Evolutionary conservation across 1,140 invertebrate species (phyloP), one percentile per base, ranked within the genome.

Genomic region (Acromyrmex echinatior): DNA sequence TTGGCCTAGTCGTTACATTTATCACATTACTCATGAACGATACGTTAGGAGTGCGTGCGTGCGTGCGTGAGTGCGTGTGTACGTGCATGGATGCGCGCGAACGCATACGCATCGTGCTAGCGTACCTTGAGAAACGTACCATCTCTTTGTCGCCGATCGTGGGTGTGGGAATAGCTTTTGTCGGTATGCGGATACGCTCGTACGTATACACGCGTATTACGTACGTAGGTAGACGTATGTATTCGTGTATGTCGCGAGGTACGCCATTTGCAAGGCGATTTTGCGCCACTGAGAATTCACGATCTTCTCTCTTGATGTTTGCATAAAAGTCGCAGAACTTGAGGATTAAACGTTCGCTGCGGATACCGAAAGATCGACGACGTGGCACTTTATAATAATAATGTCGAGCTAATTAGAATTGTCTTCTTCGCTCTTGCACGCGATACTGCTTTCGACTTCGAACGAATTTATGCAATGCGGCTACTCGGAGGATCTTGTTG

Each of bases 1-100:
- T 68, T 87, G 89, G 84, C 14, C 79, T 78, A 91, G 80, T 92
- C 92, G 93, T 93, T 93, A 94, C 88, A 92, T 92, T 94, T 94
- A 94, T 94, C 93, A 89, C 91, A 85, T 92, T 90, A 90, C 91
- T 87, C 88, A 71, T 60, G 65, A 88, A 39, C 87, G 71, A 60
- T 62, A 56, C 71, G 73, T 25, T 45, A 58, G 73, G 53, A 51
- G n/a, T 70, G 39, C 65, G 51, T 80, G 25, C 53, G 25, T 35
- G 16, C 2, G 9, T 51, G 25, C 9, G 39, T 39, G 35, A 7
- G 35, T 4, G 31, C 31, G 31, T 28, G 28, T 0, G 28, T 28
- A 35, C 31, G 31, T 39, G 35, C 35, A 39, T 39, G 35, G 35
- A 14, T 51, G 25, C 9, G 39, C n/a, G 60, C 28, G 51, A 21